Base-by-base conservation (phyloP, 1,140 invertebrate genomes). In the Neodiprion lecontei region DNA sequence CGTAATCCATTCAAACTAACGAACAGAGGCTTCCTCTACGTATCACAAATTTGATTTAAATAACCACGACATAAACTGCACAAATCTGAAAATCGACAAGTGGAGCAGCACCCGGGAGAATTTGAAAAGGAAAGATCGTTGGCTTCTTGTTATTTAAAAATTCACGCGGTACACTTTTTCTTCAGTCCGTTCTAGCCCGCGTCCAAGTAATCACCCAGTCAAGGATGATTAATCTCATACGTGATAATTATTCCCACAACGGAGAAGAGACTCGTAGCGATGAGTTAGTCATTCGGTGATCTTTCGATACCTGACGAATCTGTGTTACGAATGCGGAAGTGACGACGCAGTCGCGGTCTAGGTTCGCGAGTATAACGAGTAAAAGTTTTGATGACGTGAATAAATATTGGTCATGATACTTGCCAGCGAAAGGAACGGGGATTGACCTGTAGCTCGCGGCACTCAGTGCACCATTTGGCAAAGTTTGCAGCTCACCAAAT, bases 381-480 rank as follows among this genome's bases (percentile, higher is more conserved):
- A 65, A 65, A 11, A 66, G 74, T 72, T 49, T 9, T 48, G 69
- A 61, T 70, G 71, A 67, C 70, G 23, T 69, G 74, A 78, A 75
- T 77, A 77, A 74, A 74, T 80, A 72, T 72, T 67, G 70, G 67
- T 76, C 49, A 70, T 48, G 14, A 72, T 75, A 75, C 74, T 75
- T 75, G 74, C 74, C 74, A 75, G 70, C 70, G 69, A 78, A 67
- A 61, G 48, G 67, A 67, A 66, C 65, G 69, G 70, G 50, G 69
- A 21, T 69, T 49, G 40, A 69, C 50, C 67, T 69, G 50, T 74
- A 65, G 72, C 48, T 72, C 65, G 48, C 47, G 61, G 74, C 73
- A 73, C 81, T 80, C 80, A 82, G 78, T 77, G 79, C 77, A 82
- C 75, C 53, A 61, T 61, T 76, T 69, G 76, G 75, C 72, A 75